phyloP scores from a whole-genome alignment of 2,888 invertebrate genomes.

The Matsumyia berberina region DNA sequence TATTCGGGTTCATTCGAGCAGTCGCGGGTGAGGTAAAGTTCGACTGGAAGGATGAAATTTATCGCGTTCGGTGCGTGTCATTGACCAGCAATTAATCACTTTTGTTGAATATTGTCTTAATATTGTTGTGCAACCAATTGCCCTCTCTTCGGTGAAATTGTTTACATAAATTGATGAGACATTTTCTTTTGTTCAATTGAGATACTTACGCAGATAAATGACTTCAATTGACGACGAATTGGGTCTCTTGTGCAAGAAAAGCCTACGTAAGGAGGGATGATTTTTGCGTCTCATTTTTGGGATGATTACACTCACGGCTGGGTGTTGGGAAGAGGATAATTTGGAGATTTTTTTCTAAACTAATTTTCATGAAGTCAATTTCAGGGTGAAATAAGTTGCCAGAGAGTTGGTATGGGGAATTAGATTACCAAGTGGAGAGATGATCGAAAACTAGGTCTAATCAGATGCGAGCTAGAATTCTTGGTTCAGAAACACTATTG shows the following conservation, averaged over 20 bases:
- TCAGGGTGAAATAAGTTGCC: too few species aligned
- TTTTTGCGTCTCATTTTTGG: not conserved
- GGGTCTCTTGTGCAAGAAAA: slow-evolving; percentile 44
- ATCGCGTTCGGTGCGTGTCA: slow-evolving; percentile 37
- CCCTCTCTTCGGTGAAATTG: slow-evolving; percentile 23
- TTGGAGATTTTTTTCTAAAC: too few species aligned
- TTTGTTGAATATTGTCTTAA: slow-evolving; percentile 26
- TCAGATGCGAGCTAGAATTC: too few species aligned
- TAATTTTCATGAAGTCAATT: too few species aligned
- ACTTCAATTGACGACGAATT: slow-evolving; percentile 65
- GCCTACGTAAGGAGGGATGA: too few species aligned
- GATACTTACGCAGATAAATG: slow-evolving; percentile 63
- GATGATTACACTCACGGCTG: slow-evolving; percentile 10
- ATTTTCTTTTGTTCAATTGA: slow-evolving; percentile 58
- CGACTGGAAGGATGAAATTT: slow-evolving; percentile 14
- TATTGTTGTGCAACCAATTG: slow-evolving; percentile 16
- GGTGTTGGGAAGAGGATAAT: too few species aligned
- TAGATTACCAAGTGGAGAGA: too few species aligned
- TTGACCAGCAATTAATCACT: slow-evolving; percentile 63
- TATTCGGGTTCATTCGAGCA: too few species aligned
- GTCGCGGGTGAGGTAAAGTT: too few species aligned
- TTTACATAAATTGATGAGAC: slow-evolving; percentile 26
- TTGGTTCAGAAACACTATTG: too few species aligned
- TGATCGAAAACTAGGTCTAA: too few species aligned
- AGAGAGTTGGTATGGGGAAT: too few species aligned